Conservation (phyloP, 2,113 vertebrate genomes). For the Lophotis ruficrista region DNA sequence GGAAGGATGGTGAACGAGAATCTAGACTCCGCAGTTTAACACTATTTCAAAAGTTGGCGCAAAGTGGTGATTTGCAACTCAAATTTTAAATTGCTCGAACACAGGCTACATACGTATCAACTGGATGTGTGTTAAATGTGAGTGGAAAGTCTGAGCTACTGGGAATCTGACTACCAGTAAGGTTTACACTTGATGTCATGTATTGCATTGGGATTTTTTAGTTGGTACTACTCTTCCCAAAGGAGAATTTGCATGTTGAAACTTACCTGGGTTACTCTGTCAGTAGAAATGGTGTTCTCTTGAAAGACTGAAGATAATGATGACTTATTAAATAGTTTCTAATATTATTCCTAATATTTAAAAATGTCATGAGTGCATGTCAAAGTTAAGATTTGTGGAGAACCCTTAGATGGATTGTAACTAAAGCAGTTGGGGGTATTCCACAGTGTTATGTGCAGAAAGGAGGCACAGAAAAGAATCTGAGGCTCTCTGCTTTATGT, state of each 20-base stretch:
- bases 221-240: not conserved
- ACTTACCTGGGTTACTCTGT: not conserved
- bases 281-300: not conserved
- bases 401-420: not conserved
- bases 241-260: not conserved
- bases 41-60: conserved; percentile 90
- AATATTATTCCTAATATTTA: not conserved
- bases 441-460: not conserved
- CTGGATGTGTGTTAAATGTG: not conserved
- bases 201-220: not conserved
- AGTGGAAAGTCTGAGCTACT: not conserved
- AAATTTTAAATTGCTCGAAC: conserved; percentile 21
- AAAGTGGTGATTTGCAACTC: conserved; percentile 77
- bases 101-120: not conserved
- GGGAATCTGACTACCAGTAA: not conserved
- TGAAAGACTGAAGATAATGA: not conserved
- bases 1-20: conserved; percentile 91
- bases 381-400: not conserved
- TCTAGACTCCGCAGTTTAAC: conserved; percentile 87
- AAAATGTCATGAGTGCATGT: not conserved
- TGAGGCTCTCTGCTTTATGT: not conserved
- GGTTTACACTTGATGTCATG: not conserved
- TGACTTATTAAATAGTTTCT: not conserved
- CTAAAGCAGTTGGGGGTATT: not conserved
- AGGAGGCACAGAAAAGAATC: not conserved